Conservation (phyloP, 2,113 vertebrate species). For the Cyanoderma ruficeps region DNA sequence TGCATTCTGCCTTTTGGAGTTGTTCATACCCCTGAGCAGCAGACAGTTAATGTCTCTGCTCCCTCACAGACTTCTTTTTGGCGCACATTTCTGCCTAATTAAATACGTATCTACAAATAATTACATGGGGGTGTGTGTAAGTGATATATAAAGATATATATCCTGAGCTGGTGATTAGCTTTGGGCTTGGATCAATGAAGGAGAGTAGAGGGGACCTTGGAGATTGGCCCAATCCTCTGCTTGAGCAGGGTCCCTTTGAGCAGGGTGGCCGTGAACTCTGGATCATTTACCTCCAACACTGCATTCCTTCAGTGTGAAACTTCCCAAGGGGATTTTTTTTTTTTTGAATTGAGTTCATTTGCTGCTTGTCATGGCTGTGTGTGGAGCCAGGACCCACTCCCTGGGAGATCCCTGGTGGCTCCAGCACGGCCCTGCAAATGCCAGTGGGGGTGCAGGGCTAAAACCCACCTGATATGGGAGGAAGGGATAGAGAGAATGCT, state of each 20-base stretch:
- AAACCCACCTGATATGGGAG: neutral
- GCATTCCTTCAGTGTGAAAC: conserved; percentile 38
- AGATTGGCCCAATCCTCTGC: accelerated
- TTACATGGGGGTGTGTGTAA: neutral
- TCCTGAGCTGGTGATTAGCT: neutral
- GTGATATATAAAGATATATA: neutral
- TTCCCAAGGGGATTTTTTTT: neutral
- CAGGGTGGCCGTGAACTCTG: neutral
- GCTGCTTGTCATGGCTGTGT: neutral
- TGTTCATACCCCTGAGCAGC: neutral
- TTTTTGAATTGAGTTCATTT: neutral
- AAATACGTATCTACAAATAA: conserved; percentile 30
- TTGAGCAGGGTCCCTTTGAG: neutral
- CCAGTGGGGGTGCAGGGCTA: neutral
- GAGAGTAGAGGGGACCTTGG: neutral
- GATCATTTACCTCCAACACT: neutral
- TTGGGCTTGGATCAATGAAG: neutral
- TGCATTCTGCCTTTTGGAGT: neutral
- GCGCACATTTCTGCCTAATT: conserved; percentile 2
- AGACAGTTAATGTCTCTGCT: conserved; percentile 17
- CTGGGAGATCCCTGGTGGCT: neutral
- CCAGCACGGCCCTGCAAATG: neutral
- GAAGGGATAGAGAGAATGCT: neutral
- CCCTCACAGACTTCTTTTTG: neutral
- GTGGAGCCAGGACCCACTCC: neutral